These are phyloP conservation scores for Cheilinus undulatus DNA, from an alignment of 2,113 vertebrate species.

Conservation along the genomic window DNA sequence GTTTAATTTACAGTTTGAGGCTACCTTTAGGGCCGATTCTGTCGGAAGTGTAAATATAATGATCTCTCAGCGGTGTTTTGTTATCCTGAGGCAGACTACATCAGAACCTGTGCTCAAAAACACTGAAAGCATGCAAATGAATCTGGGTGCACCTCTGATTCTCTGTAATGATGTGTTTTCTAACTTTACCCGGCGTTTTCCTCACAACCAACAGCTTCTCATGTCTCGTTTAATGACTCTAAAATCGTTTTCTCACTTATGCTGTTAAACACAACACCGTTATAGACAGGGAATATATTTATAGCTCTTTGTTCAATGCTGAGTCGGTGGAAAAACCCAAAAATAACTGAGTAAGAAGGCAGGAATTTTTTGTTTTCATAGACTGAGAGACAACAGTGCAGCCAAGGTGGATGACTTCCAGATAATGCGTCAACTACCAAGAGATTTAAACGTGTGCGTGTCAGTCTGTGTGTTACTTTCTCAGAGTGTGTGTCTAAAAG, in stretches of 20 bases:
- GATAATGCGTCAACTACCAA: slow-evolving; percentile 46
- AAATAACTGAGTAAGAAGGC: slow-evolving; percentile 46
- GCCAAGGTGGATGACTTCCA: slow-evolving; percentile 31
- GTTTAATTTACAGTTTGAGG: slow-evolving; percentile 40
- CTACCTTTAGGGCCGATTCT: slow-evolving; percentile 18
- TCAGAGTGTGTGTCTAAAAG: slow-evolving; percentile 40
- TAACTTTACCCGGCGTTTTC: slow-evolving; percentile 16
- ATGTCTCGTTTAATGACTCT: slow-evolving; percentile 18
- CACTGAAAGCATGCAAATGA: slow-evolving; percentile 45
- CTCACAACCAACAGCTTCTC: slow-evolving; percentile 17
- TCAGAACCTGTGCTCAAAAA: slow-evolving; percentile 46
- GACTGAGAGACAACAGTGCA: slow-evolving; percentile 21
- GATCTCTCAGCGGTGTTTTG: slow-evolving; percentile 42
- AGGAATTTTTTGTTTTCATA: slow-evolving; percentile 42
- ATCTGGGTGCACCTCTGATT: slow-evolving; percentile 18
- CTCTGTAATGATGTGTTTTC: slow-evolving; percentile 52
- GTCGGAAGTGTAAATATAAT: slow-evolving; percentile 42
- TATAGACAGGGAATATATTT: slow-evolving; percentile 46
- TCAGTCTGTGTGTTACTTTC: not conserved
- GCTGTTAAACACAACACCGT: slow-evolving; percentile 8
- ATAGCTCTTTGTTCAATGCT: slow-evolving; percentile 39
- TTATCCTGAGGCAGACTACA: slow-evolving; percentile 43
- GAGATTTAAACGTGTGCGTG: slow-evolving; percentile 35
- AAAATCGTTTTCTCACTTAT: slow-evolving; percentile 9
- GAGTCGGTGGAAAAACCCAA: slow-evolving; percentile 58